Percentiles rank a stretch among this genome's conserved stretches.
These are phyloP conservation scores for Salvelinus alpinus DNA, from an alignment of 2,113 vertebrate genomes.

Conservation along the genomic window DNA sequence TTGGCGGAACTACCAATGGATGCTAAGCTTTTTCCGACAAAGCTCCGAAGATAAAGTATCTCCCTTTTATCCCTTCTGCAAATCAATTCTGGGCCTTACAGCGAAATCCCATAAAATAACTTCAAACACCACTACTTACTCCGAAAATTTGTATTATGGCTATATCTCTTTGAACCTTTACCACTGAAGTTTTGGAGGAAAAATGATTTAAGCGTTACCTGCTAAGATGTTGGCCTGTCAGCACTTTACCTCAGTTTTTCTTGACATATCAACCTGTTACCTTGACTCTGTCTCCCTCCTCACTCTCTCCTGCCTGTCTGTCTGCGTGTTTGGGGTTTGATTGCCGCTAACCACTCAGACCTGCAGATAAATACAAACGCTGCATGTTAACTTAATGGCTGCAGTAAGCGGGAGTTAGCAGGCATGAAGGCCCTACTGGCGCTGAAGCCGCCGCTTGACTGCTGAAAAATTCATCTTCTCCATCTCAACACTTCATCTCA, in stretches of 20 bases:
- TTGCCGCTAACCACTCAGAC: conserved; percentile 85
- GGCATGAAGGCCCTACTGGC: conserved; percentile 52
- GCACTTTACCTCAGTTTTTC: conserved; percentile 94
- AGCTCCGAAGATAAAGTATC: conserved; percentile 99
- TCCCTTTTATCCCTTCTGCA: conserved; percentile 99
- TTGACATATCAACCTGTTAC: conserved; percentile 92
- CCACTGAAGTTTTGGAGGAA: conserved; percentile 99
- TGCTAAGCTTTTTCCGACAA: conserved; percentile 99
- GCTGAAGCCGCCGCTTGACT: conserved; percentile 52
- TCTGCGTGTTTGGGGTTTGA: conserved; percentile 79
- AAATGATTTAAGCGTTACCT: conserved; percentile 99
- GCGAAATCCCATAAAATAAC: conserved; percentile 99
- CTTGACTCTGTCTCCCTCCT: conserved; percentile 50
- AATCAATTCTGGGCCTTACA: conserved; percentile 99
- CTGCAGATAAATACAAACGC: conserved; percentile 79
- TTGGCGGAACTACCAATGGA: conserved; percentile 96
- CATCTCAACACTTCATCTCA: conserved; percentile 46
- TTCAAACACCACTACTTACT: conserved; percentile 99
- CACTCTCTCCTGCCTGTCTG: conserved; percentile 76
- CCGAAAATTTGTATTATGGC: conserved; percentile 99
- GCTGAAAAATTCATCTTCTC: conserved; percentile 71
- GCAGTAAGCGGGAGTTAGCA: conserved; percentile 66
- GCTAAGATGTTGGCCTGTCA: conserved; percentile 97
- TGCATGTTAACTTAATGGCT: conserved; percentile 77
- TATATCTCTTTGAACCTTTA: conserved; percentile 98